Evolutionary conservation across 2,113 vertebrate genomes (phyloP).

Genomic region (Cromileptes altivelis): DNA sequence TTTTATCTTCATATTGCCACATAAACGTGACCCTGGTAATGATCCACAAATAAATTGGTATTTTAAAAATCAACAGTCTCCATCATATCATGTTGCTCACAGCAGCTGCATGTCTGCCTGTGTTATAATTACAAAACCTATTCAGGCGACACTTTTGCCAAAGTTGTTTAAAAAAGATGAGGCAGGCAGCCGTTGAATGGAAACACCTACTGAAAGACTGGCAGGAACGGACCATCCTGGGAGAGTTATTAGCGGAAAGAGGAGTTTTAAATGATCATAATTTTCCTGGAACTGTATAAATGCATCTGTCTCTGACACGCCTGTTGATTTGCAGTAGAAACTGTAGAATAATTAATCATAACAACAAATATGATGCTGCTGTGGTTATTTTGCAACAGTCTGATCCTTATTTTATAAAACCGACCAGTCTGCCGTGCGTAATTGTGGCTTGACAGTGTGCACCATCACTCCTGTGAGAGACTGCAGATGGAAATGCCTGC

Average conservation of each 20-base stretch:
- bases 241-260: not conserved
- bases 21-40: not conserved
- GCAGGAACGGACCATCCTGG: not conserved
- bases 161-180: not conserved
- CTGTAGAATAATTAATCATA: not conserved
- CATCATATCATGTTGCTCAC: not conserved
- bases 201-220: not conserved
- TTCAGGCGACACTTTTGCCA: not conserved
- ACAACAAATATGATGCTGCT: not conserved
- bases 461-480: not conserved
- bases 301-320: not conserved
- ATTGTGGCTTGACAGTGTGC: too few relatives aligned
- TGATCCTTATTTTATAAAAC: not conserved
- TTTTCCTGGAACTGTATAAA: not conserved
- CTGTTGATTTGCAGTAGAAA: conserved; percentile 1
- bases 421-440: not conserved
- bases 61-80: not conserved
- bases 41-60: not conserved
- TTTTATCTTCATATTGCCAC: not conserved
- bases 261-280: not conserved
- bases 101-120: not conserved
- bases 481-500: not conserved
- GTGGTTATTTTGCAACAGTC: not conserved
- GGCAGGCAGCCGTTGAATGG: not conserved
- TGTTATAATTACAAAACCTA: not conserved